Conservation (phyloP, 2,888 invertebrate genomes). For the Oxystoma pomonae region DNA sequence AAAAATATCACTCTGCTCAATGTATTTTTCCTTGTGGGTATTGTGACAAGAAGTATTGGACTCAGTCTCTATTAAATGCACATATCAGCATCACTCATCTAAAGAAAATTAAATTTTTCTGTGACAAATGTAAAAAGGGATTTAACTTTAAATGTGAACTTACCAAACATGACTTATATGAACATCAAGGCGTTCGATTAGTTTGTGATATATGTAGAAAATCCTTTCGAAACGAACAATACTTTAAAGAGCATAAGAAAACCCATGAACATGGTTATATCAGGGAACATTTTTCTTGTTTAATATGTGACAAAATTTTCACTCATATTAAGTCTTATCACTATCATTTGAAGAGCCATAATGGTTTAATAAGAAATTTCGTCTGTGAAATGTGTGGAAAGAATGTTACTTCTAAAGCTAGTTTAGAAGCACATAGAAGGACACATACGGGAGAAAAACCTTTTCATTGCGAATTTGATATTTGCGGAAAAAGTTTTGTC, state of each 20-base stretch:
- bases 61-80: conserved; percentile 24
- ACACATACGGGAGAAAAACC: conserved; percentile 44
- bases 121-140: conserved; percentile 32
- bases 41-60: conserved; percentile 29
- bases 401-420: conserved; percentile 23
- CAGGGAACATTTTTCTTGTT: conserved; percentile 25
- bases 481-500: conserved; percentile 46
- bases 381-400: conserved; percentile 26
- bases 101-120: conserved; percentile 45
- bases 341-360: conserved; percentile 24
- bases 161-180: conserved; percentile 28
- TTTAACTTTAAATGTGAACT: conserved; percentile 30
- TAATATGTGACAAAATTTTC: conserved; percentile 23
- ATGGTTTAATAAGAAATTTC: conserved; percentile 14
- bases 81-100: conserved; percentile 42
- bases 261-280: conserved; percentile 27
- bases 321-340: conserved; percentile 23
- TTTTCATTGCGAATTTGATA: conserved; percentile 38
- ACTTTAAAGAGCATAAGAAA: conserved; percentile 28
- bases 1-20: neutral
- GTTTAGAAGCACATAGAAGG: conserved; percentile 37
- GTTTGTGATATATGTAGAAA: conserved; percentile 32
- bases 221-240: conserved; percentile 31
- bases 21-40: conserved; percentile 23
- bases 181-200: conserved; percentile 32